Evolutionary conservation across 2,888 invertebrate species (phyloP).

Genomic region (Spodoptera picta): DNA sequence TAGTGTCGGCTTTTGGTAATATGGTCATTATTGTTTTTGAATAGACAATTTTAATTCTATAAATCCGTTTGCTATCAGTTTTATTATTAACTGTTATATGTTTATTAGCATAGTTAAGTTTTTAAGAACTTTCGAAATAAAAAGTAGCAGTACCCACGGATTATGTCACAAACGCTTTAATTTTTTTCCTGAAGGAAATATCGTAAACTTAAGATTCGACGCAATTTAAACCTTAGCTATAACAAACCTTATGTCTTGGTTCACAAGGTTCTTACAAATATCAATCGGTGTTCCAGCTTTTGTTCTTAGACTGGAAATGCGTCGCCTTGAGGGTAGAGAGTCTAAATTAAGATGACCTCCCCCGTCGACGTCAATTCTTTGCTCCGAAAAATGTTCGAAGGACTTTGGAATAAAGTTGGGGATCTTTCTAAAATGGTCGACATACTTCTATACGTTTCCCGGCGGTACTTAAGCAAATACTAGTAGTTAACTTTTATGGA

Average conservation of each 20-base stretch:
- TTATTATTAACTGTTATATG: too few relatives aligned
- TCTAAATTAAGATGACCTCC: slow-evolving; percentile 76
- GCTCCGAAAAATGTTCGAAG: slow-evolving; percentile 52
- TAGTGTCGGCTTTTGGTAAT: too few relatives aligned
- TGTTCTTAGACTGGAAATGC: slow-evolving; percentile 77
- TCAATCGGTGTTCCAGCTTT: slow-evolving; percentile 63
- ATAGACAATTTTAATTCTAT: too few relatives aligned
- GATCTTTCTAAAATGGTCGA: slow-evolving; percentile 65
- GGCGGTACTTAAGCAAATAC: slow-evolving; percentile 79
- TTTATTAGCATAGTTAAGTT: too few relatives aligned
- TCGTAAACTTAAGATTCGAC: too few relatives aligned
- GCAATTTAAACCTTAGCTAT: slow-evolving; percentile 48
- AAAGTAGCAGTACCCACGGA: too few relatives aligned
- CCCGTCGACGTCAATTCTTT: slow-evolving; percentile 50
- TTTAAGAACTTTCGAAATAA: too few relatives aligned
- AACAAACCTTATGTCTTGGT: slow-evolving; percentile 62
- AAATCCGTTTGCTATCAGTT: too few relatives aligned
- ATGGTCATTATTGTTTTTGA: too few relatives aligned
- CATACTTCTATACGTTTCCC: slow-evolving; percentile 58
- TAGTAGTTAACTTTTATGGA: slow-evolving; percentile 82
- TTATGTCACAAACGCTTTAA: too few relatives aligned
- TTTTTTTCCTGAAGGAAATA: too few relatives aligned
- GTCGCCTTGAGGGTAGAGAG: slow-evolving; percentile 72
- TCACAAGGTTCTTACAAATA: slow-evolving; percentile 60
- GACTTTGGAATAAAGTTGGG: slow-evolving; percentile 44